Base-by-base conservation (phyloP, 2,113 vertebrate species). In the Mobula hypostoma region DNA sequence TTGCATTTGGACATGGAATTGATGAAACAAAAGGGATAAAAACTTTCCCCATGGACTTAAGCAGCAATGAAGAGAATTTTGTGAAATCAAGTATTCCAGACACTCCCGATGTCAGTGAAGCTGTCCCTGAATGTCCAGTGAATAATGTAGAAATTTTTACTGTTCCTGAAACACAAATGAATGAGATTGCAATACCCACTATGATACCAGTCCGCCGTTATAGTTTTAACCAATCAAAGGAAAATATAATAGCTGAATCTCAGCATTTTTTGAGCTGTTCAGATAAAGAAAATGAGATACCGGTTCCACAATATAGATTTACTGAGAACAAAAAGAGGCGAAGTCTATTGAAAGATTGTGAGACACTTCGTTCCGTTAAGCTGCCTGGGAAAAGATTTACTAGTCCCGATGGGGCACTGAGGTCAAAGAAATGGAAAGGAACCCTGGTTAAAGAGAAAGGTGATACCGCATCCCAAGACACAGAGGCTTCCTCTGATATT, bases 151-250 rank as follows among this genome's bases (percentile, higher is more conserved):
- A 95, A 32, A 94, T 95, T 0, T 17, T 95, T 1, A 94, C 95
- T 88, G 95, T 97, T 14, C 97, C 96, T 14, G 97, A 97, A 94
- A 97, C 97, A 0, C 97, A 97, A 2, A 96, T 92, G 27, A 97
- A 96, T 95, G 96, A 97, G 88, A 95, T 96, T n/a, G 85, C 8
- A 7, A 74, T 76, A 32, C 56, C 4, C 58, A 27, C 0, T 0
- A 56, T 19, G 14, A 94, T 80, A 61, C 90, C 94, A 40, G 68
- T 94, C 94, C 95, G 96, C 4, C 15, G 24, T 56, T 95, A 94
- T 77, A 96, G 95, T 95, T 91, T 94, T 21, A 91, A 63, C 5
- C 79, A 29, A 63, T 72, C 72, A 68, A 95, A 70, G 70, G 95
- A 93, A 61, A 48, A 95, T 94, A 48, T 94, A 5, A 9, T 68